Evolutionary conservation across 2,888 invertebrate genomes (phyloP).

Genomic region (Phaonia tiefii): DNA sequence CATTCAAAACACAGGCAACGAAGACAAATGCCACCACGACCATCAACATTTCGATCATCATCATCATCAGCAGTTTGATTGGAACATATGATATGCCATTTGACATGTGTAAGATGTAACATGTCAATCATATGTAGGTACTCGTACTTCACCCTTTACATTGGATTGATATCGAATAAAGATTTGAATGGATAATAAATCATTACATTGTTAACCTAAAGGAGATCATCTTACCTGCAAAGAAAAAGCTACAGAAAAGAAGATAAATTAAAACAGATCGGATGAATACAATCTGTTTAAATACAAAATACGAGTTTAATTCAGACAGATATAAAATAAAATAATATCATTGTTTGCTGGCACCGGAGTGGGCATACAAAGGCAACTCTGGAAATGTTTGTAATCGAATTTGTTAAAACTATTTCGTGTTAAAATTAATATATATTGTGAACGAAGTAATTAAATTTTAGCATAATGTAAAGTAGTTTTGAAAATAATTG

Average conservation of each 20-base stretch:
- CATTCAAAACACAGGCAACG: background rate
- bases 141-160: too few relatives aligned
- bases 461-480: too few relatives aligned
- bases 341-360: too few relatives aligned
- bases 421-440: too few relatives aligned
- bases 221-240: conserved; percentile 33
- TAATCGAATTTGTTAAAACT: too few relatives aligned
- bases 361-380: too few relatives aligned
- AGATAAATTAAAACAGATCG: background rate
- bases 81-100: conserved; percentile 20
- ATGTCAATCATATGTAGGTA: conserved; percentile 54
- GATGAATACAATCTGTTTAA: too few relatives aligned
- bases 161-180: conserved; percentile 27
- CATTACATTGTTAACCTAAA: conserved; percentile 21
- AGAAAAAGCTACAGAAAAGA: conserved; percentile 7
- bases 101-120: conserved; percentile 51
- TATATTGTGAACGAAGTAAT: too few relatives aligned
- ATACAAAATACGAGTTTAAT: too few relatives aligned
- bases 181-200: conserved; percentile 56
- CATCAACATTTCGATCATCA: background rate
- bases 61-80: conserved; percentile 13
- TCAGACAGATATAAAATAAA: too few relatives aligned
- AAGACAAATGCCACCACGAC: background rate
- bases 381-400: too few relatives aligned
- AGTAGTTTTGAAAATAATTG: too few relatives aligned